Evolutionary conservation across 2,888 invertebrate species (phyloP), one percentile per base, ranked within the genome.

Genomic region (Cheilosia vulpina): DNA sequence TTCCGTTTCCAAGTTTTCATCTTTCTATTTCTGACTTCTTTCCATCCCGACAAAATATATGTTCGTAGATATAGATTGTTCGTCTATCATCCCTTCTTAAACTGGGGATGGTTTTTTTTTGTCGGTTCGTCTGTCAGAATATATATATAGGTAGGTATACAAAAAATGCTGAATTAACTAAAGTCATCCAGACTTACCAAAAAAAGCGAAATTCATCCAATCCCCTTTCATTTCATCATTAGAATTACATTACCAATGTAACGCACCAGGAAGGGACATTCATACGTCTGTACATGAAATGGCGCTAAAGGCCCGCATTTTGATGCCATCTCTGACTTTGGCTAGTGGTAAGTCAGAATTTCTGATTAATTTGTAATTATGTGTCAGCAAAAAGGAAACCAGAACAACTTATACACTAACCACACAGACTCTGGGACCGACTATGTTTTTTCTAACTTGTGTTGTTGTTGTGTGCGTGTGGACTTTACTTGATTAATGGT

Each of bases 311-410:
- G 38, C 71, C 69, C 27, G 63, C 57, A 78, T 78, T 78, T 78
- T 57, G 69, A 71, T 72, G 60, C 19, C 58, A 73, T 72, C 66
- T 72, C 79, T 52, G 65, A 72, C 79, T 65, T 76, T 62, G 1
- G 52, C 38, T 19, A 45, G 34, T 68, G 58, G 52, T 60, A 73
- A 68, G 63, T 76, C 63, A 43, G 75, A 73, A 87, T 66, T 87
- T 71, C 60, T 82, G 87, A 87, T 87, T 82, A 82, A 82, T 82
- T 87, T 82, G 87, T 87, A 75, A 87, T 87, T 87, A 82, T 82
- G 87, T 82, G 87, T 87, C 87, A 87, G 87, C 87, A 87, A 41
- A 78, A 81, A 84, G 41, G 27, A 52, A 69, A 60, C 13, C n/a
- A 27, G n/a, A 52, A 17, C 47, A n/a, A 50, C 43, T n/a, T n/a